Base-by-base conservation (phyloP, 2,113 vertebrate genomes). In the Pterocles burchelli region DNA sequence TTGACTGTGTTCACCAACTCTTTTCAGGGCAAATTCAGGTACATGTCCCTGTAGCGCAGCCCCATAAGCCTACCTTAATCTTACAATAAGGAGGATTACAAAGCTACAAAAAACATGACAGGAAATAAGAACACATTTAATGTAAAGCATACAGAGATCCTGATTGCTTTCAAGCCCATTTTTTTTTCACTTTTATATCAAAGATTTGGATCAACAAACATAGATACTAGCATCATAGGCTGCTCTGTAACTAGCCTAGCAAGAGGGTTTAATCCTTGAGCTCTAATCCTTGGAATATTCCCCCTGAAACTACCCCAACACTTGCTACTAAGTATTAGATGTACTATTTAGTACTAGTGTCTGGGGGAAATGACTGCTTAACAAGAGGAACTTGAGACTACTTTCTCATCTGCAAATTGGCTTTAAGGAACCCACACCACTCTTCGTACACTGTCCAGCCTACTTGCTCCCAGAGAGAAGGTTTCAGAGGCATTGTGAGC, bases 61-160 rank as follows among this genome's bases (percentile, higher is more conserved):
- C 59, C 43, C 43, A 20, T 67, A 85, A 88, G 4, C 51, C 41
- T 87, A 36, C 67, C 75, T 89, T 94, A 95, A 96, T 80, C 57
- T 96, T 85, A 89, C 89, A 97, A 93, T 33, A 55, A 84, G 67
- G 54, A 97, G 91, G 94, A 96, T 94, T 92, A 95, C 34, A 97
- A 96, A 97, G 55, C 90, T 95, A 94, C 79, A 89, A 86, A 95
- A 66, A 88, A 71, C 29, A 55, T 67, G 75, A 83, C 67, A 95
- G 86, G 80, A 95, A 96, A 96, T 93, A 75, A 96, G 66, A 85
- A 78, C 36, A 82, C 49, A 45, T 95, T 90, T 96, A 85, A 94
- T 68, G 49, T 63, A 86, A 95, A 93, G 73, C 79, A 92, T 66
- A 85, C 38, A 54, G 54, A 79, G 55, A 66, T 73, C 10, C 36